phyloP scores from a whole-genome alignment of 1,140 invertebrate species.

The Branchinecta lynchi region DNA sequence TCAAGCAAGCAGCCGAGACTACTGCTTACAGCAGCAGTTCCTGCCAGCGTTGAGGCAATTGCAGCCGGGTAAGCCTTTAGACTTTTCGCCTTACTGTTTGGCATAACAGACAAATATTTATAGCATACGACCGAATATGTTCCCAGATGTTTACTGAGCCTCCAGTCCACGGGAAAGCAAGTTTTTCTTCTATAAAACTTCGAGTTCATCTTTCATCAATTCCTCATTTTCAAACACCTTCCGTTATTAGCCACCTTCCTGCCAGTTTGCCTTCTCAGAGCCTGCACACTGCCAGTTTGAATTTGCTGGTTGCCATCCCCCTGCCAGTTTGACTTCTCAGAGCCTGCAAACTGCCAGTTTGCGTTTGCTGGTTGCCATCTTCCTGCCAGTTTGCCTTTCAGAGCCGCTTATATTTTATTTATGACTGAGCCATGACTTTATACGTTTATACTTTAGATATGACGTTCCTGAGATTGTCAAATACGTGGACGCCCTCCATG shows the following conservation, averaged over 20 bases:
- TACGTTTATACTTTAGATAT: conserved; percentile 37
- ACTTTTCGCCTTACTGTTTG: background rate
- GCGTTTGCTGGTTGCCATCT: no score
- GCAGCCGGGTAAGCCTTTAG: conserved; percentile 50
- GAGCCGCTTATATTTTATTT: no score
- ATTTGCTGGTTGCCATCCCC: no score
- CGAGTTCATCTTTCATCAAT: background rate
- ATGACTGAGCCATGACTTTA: no score
- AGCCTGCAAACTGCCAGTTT: no score
- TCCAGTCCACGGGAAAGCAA: no score
- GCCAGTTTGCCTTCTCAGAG: no score
- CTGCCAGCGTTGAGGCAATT: conserved; percentile 79
- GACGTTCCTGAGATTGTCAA: conserved; percentile 86
- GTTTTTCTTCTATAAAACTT: background rate
- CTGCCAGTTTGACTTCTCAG: no score
- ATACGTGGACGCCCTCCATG: conserved; percentile 81
- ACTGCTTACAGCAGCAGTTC: conserved; percentile 73
- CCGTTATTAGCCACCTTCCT: no score
- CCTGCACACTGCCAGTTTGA: no score
- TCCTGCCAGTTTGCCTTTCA: no score
- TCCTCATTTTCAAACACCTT: no score
- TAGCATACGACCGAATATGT: background rate
- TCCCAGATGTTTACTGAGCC: background rate
- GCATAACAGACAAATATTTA: background rate
- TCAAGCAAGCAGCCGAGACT: conserved; percentile 59